phyloP scores from a whole-genome alignment of 2,888 invertebrate genomes.

The Clostera curtula region DNA sequence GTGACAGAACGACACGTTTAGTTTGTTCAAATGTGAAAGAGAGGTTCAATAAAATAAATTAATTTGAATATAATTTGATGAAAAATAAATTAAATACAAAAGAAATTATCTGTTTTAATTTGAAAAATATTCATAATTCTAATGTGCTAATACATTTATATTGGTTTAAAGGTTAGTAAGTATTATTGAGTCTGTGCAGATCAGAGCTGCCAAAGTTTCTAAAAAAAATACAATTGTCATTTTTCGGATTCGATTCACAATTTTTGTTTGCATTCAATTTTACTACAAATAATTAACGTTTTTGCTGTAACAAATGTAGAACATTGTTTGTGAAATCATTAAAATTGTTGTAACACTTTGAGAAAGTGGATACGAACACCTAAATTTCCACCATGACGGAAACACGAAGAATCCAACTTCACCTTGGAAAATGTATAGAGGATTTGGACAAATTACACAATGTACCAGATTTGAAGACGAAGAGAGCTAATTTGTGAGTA shows the following conservation, averaged over 20 bases:
- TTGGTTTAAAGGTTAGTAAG: too few species aligned
- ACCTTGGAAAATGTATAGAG: slow-evolving; percentile 73
- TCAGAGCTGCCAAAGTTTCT: too few species aligned
- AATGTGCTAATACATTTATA: too few species aligned
- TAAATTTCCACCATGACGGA: slow-evolving; percentile 60
- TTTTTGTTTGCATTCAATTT: slow-evolving; percentile 56
- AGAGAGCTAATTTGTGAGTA: slow-evolving; percentile 70
- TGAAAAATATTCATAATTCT: too few species aligned
- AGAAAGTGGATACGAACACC: slow-evolving; percentile 17
- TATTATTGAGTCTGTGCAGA: too few species aligned
- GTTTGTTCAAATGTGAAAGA: too few species aligned
- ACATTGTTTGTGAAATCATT: slow-evolving; percentile 30
- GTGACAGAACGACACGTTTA: too few species aligned
- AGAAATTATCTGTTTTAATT: too few species aligned
- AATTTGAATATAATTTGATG: too few species aligned
- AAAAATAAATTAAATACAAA: too few species aligned
- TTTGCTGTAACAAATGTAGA: slow-evolving; percentile 59
- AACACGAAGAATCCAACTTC: slow-evolving; percentile 63
- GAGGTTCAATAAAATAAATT: too few species aligned
- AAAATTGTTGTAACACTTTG: slow-evolving; percentile 27
- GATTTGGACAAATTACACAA: slow-evolving; percentile 72
- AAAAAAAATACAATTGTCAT: slow-evolving; percentile 31
- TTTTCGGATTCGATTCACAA: slow-evolving; percentile 43
- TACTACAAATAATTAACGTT: slow-evolving; percentile 39
- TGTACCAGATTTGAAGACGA: slow-evolving; percentile 63